Percentiles rank a stretch among this genome's conserved stretches.
Conservation (phyloP, 2,113 vertebrate species). For the Excalfactoria chinensis region DNA sequence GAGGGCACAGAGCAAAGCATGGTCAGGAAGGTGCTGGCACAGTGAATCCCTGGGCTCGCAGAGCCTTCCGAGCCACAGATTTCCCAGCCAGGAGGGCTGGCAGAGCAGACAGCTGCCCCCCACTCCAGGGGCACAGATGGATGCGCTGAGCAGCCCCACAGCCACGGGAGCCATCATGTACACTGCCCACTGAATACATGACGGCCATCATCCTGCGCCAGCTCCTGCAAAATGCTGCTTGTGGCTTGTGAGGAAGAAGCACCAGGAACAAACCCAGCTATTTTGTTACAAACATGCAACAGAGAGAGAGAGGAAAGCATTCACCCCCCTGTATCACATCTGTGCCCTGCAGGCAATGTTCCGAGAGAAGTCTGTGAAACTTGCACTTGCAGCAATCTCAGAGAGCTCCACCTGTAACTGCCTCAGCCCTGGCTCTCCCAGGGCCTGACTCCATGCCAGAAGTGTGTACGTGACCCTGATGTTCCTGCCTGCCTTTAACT, state of each 20-base stretch:
- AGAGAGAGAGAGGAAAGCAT: background rate
- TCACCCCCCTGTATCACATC: slow-evolving; percentile 2
- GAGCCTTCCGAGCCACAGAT: background rate
- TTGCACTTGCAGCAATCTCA: slow-evolving; percentile 39
- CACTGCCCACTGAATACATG: accelerated
- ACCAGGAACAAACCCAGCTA: background rate
- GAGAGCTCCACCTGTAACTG: slow-evolving; percentile 23
- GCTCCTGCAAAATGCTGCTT: background rate
- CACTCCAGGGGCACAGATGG: accelerated
- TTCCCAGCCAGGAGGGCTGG: background rate
- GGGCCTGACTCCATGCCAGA: background rate
- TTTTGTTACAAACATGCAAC: background rate
- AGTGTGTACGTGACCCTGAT: background rate
- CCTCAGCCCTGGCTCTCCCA: background rate
- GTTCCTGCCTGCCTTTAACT: background rate
- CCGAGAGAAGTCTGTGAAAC: slow-evolving; percentile 54
- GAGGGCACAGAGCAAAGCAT: accelerated
- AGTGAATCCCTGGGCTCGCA: background rate
- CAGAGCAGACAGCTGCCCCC: background rate
- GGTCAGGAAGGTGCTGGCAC: background rate
- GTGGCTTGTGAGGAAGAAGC: background rate
- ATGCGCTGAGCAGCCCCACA: accelerated
- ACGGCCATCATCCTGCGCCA: background rate
- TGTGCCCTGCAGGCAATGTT: slow-evolving; percentile 56
- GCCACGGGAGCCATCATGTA: accelerated